Conservation (phyloP, 2,797 vertebrate genomes). For the Enteromius trimaculatus region DNA sequence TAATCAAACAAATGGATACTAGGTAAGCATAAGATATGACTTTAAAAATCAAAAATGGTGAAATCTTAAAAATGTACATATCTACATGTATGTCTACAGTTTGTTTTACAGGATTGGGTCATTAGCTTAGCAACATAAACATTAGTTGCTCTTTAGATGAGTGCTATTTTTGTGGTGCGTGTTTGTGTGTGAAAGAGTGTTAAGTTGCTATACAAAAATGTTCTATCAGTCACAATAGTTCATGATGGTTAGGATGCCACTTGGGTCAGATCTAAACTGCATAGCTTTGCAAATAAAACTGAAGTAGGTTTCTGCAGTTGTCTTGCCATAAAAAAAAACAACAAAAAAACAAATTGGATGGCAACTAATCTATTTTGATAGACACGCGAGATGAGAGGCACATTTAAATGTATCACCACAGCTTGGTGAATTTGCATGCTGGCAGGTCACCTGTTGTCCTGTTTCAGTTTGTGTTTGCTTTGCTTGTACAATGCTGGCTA, state of each 20-base stretch:
- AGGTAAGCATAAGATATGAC: neutral
- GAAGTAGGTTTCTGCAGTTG: neutral
- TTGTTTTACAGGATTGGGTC: neutral
- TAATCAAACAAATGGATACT: neutral
- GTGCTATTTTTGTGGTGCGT: neutral
- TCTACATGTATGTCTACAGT: neutral
- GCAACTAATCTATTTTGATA: neutral
- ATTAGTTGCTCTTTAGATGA: neutral
- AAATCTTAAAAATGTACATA: neutral
- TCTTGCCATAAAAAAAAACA: neutral
- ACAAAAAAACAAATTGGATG: neutral
- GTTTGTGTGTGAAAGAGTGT: neutral
- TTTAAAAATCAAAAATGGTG: neutral
- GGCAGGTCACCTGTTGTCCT: slow-evolving; percentile 42
- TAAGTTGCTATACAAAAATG: neutral
- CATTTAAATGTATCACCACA: slow-evolving; percentile 15
- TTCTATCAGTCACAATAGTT: neutral
- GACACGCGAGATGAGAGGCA: neutral
- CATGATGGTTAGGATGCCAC: neutral
- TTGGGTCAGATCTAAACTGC: neutral
- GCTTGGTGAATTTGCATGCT: slow-evolving; percentile 65
- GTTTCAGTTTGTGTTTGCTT: slow-evolving; percentile 8
- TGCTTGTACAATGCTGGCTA: neutral
- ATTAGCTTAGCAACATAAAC: neutral
- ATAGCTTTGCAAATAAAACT: neutral